Percentiles rank a stretch among this genome's conserved stretches.
Conservation (phyloP, 2,797 vertebrate genomes). For the Pterois miles region DNA sequence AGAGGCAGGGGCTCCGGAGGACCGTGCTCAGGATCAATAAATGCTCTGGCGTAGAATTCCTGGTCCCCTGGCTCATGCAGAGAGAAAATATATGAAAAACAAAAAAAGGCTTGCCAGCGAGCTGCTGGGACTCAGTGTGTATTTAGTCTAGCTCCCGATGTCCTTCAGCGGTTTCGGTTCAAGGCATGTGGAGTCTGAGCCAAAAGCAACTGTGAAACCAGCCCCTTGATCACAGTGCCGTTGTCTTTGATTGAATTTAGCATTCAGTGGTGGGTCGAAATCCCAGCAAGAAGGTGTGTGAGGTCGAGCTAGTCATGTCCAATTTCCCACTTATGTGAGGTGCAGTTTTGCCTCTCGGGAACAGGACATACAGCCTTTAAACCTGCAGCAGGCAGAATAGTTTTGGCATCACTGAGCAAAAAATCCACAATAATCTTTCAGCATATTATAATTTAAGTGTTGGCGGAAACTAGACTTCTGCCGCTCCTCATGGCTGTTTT, state of each 20-base stretch:
- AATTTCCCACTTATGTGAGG: slow-evolving; percentile 12
- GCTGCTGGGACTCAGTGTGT: slow-evolving; percentile 42
- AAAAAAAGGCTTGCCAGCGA: slow-evolving; percentile 34
- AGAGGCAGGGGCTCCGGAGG: slow-evolving; percentile 53
- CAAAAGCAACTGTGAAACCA: slow-evolving; percentile 63
- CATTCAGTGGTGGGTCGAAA: slow-evolving; percentile 39
- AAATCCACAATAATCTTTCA: too few relatives aligned
- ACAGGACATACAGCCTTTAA: not conserved
- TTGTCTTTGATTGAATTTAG: slow-evolving; percentile 56
- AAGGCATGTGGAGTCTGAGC: slow-evolving; percentile 49
- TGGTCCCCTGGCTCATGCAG: slow-evolving; percentile 42
- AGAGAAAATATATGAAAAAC: slow-evolving; percentile 56
- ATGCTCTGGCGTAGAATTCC: slow-evolving; percentile 42
- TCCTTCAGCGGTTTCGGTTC: slow-evolving; percentile 47
- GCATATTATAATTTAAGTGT: too few relatives aligned
- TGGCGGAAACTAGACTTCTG: too few relatives aligned
- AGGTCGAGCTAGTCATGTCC: slow-evolving; percentile 35
- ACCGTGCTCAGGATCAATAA: slow-evolving; percentile 64
- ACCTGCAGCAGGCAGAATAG: too few relatives aligned
- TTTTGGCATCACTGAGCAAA: too few relatives aligned
- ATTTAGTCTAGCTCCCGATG: slow-evolving; percentile 51
- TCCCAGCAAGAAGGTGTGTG: slow-evolving; percentile 36
- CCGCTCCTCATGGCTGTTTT: too few relatives aligned
- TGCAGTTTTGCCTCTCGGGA: not conserved
- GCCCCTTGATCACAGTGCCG: slow-evolving; percentile 55